Percentiles rank a stretch among this genome's conserved stretches.
Evolutionary conservation across 2,888 invertebrate genomes (phyloP).

Genomic region (Lasioglossum villosulum): DNA sequence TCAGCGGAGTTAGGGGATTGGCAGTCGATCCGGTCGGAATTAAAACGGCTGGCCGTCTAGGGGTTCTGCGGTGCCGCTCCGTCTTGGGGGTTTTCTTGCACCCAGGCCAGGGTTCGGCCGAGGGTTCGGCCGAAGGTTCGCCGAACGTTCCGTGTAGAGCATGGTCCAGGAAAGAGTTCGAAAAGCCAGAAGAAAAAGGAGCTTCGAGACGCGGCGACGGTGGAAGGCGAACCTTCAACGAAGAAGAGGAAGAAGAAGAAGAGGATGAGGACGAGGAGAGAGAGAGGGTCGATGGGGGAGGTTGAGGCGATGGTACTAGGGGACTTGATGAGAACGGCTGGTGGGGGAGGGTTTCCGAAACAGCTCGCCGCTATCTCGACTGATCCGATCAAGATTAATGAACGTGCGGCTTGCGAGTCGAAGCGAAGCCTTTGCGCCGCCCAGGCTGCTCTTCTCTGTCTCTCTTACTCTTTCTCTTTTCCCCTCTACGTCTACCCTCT

Average conservation of each 20-base stretch:
- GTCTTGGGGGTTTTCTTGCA: slow-evolving; percentile 67
- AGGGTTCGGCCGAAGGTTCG: slow-evolving; percentile 41
- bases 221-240: slow-evolving; percentile 45
- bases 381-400: slow-evolving; percentile 86
- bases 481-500: slow-evolving; percentile 42
- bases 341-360: slow-evolving; percentile 83
- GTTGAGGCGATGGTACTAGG: slow-evolving; percentile 71
- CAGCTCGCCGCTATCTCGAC: slow-evolving; percentile 84
- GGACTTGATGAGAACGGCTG: slow-evolving; percentile 79
- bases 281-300: slow-evolving; percentile 56
- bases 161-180: slow-evolving; percentile 72
- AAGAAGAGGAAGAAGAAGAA: slow-evolving; percentile 37
- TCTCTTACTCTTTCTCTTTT: slow-evolving; percentile 22
- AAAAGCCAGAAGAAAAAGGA: slow-evolving; percentile 71
- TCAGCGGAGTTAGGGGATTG: slow-evolving; percentile 56
- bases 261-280: slow-evolving; percentile 34
- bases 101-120: slow-evolving; percentile 50
- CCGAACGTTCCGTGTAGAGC: slow-evolving; percentile 25
- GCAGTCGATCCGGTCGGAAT: slow-evolving; percentile 69
- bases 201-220: slow-evolving; percentile 61
- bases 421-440: slow-evolving; percentile 81
- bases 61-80: slow-evolving; percentile 66
- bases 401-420: slow-evolving; percentile 86
- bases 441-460: slow-evolving; percentile 68
- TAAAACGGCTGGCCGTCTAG: slow-evolving; percentile 69